Evolutionary conservation across 92 coral and sea anemone genomes (phyloP).

Genomic region (Epizoanthus illoricatus): DNA sequence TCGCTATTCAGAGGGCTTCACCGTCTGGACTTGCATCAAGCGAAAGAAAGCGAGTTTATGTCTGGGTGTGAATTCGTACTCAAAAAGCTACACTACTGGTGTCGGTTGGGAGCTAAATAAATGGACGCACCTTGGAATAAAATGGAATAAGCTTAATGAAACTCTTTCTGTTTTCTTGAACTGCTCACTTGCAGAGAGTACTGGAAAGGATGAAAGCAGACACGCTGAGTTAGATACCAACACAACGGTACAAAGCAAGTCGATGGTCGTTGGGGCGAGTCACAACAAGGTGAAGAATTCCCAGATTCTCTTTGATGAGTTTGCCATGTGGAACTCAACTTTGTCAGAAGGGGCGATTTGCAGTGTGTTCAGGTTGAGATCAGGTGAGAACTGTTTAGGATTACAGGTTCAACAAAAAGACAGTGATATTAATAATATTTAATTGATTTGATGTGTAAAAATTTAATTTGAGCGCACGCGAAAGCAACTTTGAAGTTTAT

Average conservation of each 20-base stretch:
- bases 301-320: slow-evolving; percentile 75
- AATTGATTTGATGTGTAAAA: neutral
- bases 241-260: neutral
- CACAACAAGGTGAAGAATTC: slow-evolving; percentile 72
- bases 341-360: slow-evolving; percentile 58
- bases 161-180: slow-evolving; percentile 65
- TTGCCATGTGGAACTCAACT: slow-evolving; percentile 85
- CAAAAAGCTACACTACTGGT: slow-evolving; percentile 27
- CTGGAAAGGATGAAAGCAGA: slow-evolving; percentile 4
- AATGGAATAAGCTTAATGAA: slow-evolving; percentile 52
- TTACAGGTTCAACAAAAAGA: neutral
- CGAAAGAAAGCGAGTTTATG: slow-evolving; percentile 33
- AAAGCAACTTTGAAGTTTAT: neutral
- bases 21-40: slow-evolving; percentile 69
- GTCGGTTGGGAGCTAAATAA: slow-evolving; percentile 43
- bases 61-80: slow-evolving; percentile 60
- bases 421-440: neutral
- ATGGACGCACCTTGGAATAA: slow-evolving; percentile 82
- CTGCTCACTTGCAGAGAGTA: slow-evolving; percentile 48
- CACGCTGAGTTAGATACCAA: neutral
- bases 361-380: slow-evolving; percentile 43
- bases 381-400: slow-evolving; percentile 58
- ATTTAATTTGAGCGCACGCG: neutral
- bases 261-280: slow-evolving; percentile 82
- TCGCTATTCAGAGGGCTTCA: slow-evolving; percentile 76